phyloP scores from a whole-genome alignment of 2,888 invertebrate species.

The Branchipolynoe longqiensis region DNA sequence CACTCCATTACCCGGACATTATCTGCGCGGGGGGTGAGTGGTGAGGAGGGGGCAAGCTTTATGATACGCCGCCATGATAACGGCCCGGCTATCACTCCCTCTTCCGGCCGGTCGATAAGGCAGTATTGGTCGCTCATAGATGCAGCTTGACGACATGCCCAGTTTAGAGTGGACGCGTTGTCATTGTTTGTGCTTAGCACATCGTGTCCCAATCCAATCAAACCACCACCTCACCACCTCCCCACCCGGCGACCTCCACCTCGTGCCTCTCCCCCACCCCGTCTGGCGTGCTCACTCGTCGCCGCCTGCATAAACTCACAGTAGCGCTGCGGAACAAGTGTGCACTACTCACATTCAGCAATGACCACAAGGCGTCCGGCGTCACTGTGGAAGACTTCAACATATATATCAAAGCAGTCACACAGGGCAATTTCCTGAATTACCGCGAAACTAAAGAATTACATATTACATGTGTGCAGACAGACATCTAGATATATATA shows the following conservation, averaged over 20 bases:
- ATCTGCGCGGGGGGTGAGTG: no score
- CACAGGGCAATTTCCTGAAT: no score
- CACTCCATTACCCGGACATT: constrained; percentile 8
- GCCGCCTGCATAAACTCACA: no score
- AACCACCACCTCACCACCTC: neutral
- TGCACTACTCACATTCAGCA: no score
- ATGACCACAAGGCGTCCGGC: no score
- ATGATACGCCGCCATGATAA: constrained; percentile 1
- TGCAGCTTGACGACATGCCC: neutral
- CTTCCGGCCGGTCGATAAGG: constrained; percentile 11
- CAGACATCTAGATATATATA: no score
- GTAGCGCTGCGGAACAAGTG: no score
- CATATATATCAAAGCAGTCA: no score
- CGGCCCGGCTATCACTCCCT: neutral
- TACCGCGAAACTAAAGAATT: no score
- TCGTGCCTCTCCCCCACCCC: neutral
- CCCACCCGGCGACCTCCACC: neutral
- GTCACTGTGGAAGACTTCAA: no score
- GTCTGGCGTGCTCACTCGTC: no score
- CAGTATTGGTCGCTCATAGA: neutral
- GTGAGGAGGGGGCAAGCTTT: constrained; percentile 9
- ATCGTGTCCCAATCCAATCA: constrained; percentile 10
- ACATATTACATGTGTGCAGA: no score
- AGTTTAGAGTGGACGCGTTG: neutral
- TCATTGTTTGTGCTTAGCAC: constrained; percentile 3